Evolutionary conservation across 2,113 vertebrate genomes (phyloP), one percentile per base, ranked within the genome.

Genomic region (Tyto alba): DNA sequence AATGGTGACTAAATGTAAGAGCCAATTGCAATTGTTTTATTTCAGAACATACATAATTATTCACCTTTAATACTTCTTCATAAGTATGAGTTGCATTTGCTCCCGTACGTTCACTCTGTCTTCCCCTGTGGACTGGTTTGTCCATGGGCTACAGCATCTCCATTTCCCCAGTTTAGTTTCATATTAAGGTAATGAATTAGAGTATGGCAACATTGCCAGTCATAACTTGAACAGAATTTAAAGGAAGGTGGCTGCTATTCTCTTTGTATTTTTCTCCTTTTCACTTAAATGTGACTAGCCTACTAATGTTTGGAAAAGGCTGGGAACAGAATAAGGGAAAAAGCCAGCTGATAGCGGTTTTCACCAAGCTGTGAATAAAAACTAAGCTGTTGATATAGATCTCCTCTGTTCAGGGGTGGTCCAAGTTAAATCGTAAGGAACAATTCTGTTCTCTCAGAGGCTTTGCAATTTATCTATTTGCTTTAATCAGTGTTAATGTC

Each of bases 311-410:
- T 79, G 64, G 86, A 41, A 76, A 73, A 91, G 41, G 17, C 94
- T 85, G 53, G 74, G 62, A 73, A 63, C 26, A 75, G 47, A 57
- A 8, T n/a, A 68, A 83, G 56, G 86, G 80, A 75, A 81, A 87
- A 82, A 87, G 32, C 34, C 68, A 79, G 59, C 78, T 73, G 78
- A 89, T 53, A 71, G 73, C 3, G 4, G 40, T 88, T 95, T 85
- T 83, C 63, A 86, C 55, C 91, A 91, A 76, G 93, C 92, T 93
- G 84, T 86, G 91, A 89, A 66, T 67, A 60, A 82, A 87, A 91
- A 41, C 48, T 29, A 82, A 97, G 75, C 90, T 86, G 81, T 57
- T 90, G 95, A 94, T 97, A 95, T 3, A 93, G 86, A 94, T 97
- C 93, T 92, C 15, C 76, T 85, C 74, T 90, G 74, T 82, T 88